A percentile compares a stretch with the other conserved stretches of the same genome.
These are phyloP conservation scores for Dolichomitus sp. DNA, from an alignment of 2,888 invertebrate species.

Conservation along the genomic window DNA sequence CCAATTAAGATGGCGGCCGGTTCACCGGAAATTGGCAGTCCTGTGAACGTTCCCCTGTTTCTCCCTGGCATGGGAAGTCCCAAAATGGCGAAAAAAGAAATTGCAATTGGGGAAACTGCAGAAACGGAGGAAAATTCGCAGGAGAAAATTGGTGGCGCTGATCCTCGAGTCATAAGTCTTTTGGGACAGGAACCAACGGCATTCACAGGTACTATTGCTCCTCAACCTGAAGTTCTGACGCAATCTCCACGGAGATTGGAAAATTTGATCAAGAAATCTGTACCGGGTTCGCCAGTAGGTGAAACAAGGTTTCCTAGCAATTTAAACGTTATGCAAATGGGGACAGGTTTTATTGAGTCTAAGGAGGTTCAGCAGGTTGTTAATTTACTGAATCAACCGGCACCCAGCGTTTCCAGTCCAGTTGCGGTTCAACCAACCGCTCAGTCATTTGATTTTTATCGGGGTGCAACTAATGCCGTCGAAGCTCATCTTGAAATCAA, in stretches of 20 bases:
- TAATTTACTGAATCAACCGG: constrained; percentile 78
- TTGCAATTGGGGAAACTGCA: background rate
- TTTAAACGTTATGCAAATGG: constrained; percentile 22
- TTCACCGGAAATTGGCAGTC: background rate
- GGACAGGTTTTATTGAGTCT: constrained; percentile 50
- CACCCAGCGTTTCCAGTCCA: constrained; percentile 80
- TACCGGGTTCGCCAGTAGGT: constrained; percentile 21
- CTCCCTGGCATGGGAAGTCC: constrained; percentile 54
- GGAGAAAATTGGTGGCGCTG: constrained; percentile 15
- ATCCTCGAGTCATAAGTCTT: constrained; percentile 61
- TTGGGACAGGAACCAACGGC: constrained; percentile 65
- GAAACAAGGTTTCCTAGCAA: constrained; percentile 37
- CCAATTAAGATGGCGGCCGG: constrained; percentile 41
- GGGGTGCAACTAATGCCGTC: constrained; percentile 14
- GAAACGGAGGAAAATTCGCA: background rate
- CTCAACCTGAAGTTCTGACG: constrained; percentile 57
- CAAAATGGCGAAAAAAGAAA: background rate
- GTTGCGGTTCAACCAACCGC: constrained; percentile 80
- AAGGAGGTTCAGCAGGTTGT: constrained; percentile 80
- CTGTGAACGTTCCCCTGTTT: constrained; percentile 55
- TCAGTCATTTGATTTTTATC: constrained; percentile 76
- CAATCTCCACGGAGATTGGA: constrained; percentile 9
- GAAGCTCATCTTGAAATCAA: background rate
- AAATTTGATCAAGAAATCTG: constrained; percentile 18
- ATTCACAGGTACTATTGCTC: constrained; percentile 62